phyloP scores from a whole-genome alignment of 1,140 invertebrate genomes.

The Diprion similis region DNA sequence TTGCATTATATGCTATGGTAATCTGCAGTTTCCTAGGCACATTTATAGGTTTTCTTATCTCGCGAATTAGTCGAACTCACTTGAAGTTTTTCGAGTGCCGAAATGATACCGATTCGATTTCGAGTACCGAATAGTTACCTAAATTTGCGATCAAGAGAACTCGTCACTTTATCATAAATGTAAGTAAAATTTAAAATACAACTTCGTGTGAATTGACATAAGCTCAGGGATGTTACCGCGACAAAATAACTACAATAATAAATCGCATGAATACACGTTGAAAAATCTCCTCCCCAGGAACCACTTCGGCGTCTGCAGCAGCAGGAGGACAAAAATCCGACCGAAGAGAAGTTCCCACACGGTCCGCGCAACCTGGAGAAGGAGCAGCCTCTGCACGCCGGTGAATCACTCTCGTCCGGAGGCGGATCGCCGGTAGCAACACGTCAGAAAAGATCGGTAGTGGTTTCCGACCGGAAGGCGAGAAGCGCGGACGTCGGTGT shows the following conservation, averaged over 20 bases:
- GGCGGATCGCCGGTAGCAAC: conserved; percentile 38
- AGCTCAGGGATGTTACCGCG: neutral
- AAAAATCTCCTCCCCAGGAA: conserved; percentile 50
- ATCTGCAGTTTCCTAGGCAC: no score
- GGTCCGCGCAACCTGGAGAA: conserved; percentile 77
- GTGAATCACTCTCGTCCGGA: conserved; percentile 20
- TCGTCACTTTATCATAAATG: no score
- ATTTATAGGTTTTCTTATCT: no score
- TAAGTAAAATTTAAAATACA: no score
- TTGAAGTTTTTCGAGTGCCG: no score
- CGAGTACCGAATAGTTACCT: no score
- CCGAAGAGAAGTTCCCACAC: conserved; percentile 80
- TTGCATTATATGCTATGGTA: no score
- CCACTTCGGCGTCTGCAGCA: conserved; percentile 59
- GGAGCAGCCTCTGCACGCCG: conserved; percentile 38
- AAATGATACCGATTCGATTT: no score
- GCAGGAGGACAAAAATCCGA: conserved; percentile 46
- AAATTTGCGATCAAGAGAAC: no score
- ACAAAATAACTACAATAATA: neutral
- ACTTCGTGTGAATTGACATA: conserved; percentile 42
- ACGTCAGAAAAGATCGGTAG: conserved; percentile 69
- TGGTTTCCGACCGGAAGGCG: conserved; percentile 74
- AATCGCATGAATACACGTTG: neutral
- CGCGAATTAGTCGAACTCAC: no score
- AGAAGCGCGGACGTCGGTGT: conserved; percentile 86